Evolutionary conservation across 1,140 invertebrate genomes (phyloP), one percentile per base, ranked within the genome.

Genomic region (Temnothorax curvispinosus): DNA sequence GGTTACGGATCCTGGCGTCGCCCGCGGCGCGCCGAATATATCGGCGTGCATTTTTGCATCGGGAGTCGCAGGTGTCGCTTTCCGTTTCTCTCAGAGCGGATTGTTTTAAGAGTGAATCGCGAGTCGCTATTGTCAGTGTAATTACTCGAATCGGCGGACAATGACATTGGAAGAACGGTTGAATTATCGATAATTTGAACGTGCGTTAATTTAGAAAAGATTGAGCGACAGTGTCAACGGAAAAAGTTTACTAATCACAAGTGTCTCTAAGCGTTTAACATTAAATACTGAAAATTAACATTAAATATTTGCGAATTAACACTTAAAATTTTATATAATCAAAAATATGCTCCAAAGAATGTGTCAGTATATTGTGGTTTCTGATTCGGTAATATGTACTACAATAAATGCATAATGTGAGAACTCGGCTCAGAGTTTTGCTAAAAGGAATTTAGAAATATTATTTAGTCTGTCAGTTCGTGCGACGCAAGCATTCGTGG

Each of bases 41-140:
- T 89, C 75, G 64, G 18, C 18, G 69, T 67, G 52, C 69, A 85
- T 90, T 90, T 90, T 90, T 89, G 60, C 64, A 69, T 69, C 21
- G 41, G 13, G 38, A 77, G 52, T 89, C 71, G 56, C 81, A 87
- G 65, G 50, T 84, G 72, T 60, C 54, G 69, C 52, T 82, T 82
- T 72, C 56, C 80, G 80, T 74, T 72, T 82, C 80, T 74, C 80
- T 27, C 18, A 82, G 50, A 58, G 21, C 27, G 32, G 13, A 67
- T 38, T 32, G 38, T n/a, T 71, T 47, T 15, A 41, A 56, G 38
- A 44, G 35, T 58, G 41, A 72, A 54, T 56, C 21, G 64, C n/a
- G 41, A 72, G 41, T 56, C 21, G 64, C n/a, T 18, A 27, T 54
- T 21, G 60, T 80, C 64, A 52, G 6, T 13, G 27, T 9, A 44